Conservation (phyloP, 2,888 invertebrate genomes). For the Coenonympha glycerion region DNA sequence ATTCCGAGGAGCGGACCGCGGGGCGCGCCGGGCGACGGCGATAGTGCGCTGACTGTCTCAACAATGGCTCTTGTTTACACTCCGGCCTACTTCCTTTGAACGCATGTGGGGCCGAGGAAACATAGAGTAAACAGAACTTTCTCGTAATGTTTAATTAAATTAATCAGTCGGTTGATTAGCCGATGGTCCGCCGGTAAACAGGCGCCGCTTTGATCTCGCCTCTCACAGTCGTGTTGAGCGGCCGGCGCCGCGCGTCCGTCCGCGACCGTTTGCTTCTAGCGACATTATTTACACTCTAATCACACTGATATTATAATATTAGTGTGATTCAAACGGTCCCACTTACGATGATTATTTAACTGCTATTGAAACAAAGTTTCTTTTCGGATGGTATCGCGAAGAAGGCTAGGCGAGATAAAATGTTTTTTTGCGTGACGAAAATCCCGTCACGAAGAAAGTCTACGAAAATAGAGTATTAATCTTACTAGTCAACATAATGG, state of each 20-base stretch:
- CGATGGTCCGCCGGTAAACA: conserved; percentile 74
- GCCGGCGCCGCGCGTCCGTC: conserved; percentile 27
- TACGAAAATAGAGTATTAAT: too few relatives aligned
- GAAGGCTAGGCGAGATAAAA: too few relatives aligned
- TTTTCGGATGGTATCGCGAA: too few relatives aligned
- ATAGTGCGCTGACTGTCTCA: conserved; percentile 39
- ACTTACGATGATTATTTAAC: too few relatives aligned
- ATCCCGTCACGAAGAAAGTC: too few relatives aligned
- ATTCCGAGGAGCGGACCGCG: conserved; percentile 17
- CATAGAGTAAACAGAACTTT: conserved; percentile 74
- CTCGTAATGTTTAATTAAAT: conserved; percentile 77
- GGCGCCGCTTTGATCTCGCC: conserved; percentile 68
- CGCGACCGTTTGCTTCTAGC: conserved; percentile 22
- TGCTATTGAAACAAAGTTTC: too few relatives aligned
- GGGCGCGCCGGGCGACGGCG: too few relatives aligned
- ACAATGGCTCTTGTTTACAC: conserved; percentile 66
- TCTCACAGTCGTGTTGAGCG: conserved; percentile 48
- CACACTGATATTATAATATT: too few relatives aligned
- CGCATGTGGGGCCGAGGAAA: conserved; percentile 75
- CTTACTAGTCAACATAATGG: too few relatives aligned
- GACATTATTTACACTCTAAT: too few relatives aligned
- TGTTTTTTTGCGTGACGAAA: too few relatives aligned
- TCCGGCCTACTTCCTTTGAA: conserved; percentile 70
- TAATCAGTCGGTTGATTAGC: conserved; percentile 75
- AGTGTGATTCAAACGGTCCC: too few relatives aligned